Percentiles rank a stretch among this genome's conserved stretches.
phyloP scores from a whole-genome alignment of 2,797 vertebrate genomes.

The Philypnodon macrostomus region DNA sequence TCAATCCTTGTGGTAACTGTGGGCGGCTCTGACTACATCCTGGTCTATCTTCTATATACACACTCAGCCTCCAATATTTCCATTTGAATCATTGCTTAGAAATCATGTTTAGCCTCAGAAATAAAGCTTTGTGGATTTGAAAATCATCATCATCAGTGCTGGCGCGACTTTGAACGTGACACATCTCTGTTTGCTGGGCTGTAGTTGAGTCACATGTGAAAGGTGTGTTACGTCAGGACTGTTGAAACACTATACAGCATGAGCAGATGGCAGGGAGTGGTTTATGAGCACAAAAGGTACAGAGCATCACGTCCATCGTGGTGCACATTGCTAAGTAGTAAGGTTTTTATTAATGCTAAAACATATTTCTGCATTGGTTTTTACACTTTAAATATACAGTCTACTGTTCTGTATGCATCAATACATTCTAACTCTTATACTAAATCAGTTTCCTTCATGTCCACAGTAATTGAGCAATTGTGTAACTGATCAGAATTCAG shows the following conservation, averaged over 20 bases:
- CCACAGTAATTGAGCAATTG: no score
- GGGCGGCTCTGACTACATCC: conserved; percentile 68
- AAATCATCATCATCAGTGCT: conserved; percentile 27
- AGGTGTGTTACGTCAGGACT: conserved; percentile 47
- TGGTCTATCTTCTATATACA: conserved; percentile 54
- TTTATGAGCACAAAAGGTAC: conserved; percentile 31
- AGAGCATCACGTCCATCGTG: conserved; percentile 19
- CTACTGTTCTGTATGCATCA: no score
- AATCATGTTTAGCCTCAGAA: conserved; percentile 31
- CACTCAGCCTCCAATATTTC: conserved; percentile 40
- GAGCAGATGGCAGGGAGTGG: conserved; percentile 50
- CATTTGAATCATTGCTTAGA: conserved; percentile 47
- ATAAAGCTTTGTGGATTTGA: conserved; percentile 22
- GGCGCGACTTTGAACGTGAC: conserved; percentile 29
- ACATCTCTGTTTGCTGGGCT: conserved; percentile 30
- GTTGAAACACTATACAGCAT: conserved; percentile 49
- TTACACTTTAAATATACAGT: no score
- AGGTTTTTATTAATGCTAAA: background rate
- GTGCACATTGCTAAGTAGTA: background rate
- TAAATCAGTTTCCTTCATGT: no score
- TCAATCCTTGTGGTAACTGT: conserved; percentile 65
- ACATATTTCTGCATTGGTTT: background rate
- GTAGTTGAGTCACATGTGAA: conserved; percentile 33
- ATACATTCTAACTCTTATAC: no score
- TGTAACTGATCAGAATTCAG: no score